Evolutionary conservation across 2,797 vertebrate genomes (phyloP).

Genomic region (Eleutherodactylus coqui): DNA sequence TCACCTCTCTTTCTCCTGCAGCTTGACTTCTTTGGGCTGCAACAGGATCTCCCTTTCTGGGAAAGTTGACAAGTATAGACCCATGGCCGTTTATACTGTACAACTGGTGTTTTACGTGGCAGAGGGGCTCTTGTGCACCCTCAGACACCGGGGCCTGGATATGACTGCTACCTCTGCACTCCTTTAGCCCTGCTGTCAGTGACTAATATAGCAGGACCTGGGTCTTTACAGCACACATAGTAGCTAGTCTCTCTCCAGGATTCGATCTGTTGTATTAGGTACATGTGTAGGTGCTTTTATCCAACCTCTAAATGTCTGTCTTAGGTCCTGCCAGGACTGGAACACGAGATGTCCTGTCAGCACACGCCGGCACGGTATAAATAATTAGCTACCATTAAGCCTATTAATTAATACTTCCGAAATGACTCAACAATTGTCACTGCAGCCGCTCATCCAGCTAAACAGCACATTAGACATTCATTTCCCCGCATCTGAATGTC

Average conservation of each 20-base stretch:
- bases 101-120: no score
- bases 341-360: not conserved
- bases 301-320: slow-evolving; percentile 21
- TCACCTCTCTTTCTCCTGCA: not conserved
- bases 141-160: not conserved
- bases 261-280: not conserved
- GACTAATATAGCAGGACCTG: not conserved
- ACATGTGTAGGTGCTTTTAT: not conserved
- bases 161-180: not conserved
- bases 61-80: no score
- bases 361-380: not conserved
- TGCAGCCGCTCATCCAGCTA: slow-evolving; percentile 38
- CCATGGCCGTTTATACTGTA: no score
- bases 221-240: not conserved
- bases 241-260: not conserved
- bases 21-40: not conserved
- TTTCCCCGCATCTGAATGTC: not conserved
- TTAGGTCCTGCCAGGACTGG: slow-evolving; percentile 10
- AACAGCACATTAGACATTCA: slow-evolving; percentile 49
- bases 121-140: no score
- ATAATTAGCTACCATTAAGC: slow-evolving; percentile 52
- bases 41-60: not conserved
- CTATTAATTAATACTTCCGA: slow-evolving; percentile 51
- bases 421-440: slow-evolving; percentile 45
- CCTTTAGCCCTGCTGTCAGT: not conserved